Evolutionary conservation across 2,113 vertebrate genomes (phyloP), one percentile per base, ranked within the genome.

Genomic region (Petroica traversi): DNA sequence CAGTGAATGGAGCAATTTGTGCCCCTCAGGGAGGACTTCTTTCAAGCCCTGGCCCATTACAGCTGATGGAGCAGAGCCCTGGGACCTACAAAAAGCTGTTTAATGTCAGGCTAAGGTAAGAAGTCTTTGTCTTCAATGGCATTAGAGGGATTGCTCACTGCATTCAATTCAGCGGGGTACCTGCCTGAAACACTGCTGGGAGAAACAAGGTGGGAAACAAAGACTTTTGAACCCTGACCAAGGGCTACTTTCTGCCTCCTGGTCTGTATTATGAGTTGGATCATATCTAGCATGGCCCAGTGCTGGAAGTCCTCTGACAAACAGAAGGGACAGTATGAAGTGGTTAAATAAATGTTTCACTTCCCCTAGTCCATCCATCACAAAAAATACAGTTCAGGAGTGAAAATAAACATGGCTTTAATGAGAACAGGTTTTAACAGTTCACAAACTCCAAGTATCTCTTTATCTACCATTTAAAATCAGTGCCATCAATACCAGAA

Each of bases 331-430:
- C 2, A 33, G 15, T 18, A 45, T 63, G 22, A 86, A 93, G 20
- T 11, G 14, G 40, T 63, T 74, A 14, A 73, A 46, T 12, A 41
- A 78, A 48, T 26, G 14, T 75, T 81, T 24, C 23, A 26, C 22
- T 67, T 58, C 8, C 20, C 7, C 24, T 26, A 0, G 38, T n/a
- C 19, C 18, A 26, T n/a, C 48, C 38, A 36, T 51, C 17, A 19
- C 22, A 88, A 58, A 78, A 64, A 36, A 1, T 40, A 77, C 64
- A 74, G 25, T 24, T 28, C 31, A 71, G 23, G 43, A 90, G 40
- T 93, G 76, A 96, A 96, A 96, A 94, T 92, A 95, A 88, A 81
- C 76, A 81, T 38, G 36, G 64, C 57, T 95, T 93, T 94, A 96
- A 94, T 95, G 73, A 91, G 57, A 92, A 83, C 8, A 2, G 25